phyloP scores from a whole-genome alignment of 2,888 invertebrate genomes.

The Cordylochernes scorpioides region DNA sequence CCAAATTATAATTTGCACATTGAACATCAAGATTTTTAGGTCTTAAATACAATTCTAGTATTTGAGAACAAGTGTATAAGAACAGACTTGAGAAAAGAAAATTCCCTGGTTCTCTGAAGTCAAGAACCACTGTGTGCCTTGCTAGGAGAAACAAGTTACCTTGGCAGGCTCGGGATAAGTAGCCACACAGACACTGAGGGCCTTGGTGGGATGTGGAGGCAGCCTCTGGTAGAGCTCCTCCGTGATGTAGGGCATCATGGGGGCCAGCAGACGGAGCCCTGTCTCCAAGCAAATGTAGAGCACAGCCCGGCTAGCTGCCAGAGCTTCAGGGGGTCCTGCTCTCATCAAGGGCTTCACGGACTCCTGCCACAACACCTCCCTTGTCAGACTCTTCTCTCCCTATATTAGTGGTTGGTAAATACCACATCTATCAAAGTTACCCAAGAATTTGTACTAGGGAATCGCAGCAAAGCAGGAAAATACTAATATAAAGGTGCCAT shows the following conservation, averaged over 20 bases:
- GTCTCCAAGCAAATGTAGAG: constrained; percentile 56
- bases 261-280: constrained; percentile 60
- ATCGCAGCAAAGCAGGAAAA: too few species aligned
- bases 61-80: not conserved
- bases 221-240: constrained; percentile 84
- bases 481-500: too few species aligned
- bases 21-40: not conserved
- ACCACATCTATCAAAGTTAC: too few species aligned
- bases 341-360: too few species aligned
- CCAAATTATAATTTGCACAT: too few species aligned
- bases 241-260: constrained; percentile 90
- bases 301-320: too few species aligned
- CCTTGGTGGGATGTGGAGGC: constrained; percentile 28
- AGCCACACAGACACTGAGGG: constrained; percentile 56
- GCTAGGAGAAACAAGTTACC: constrained; percentile 14
- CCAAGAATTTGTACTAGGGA: too few species aligned
- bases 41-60: not conserved
- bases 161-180: constrained; percentile 40
- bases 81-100: constrained; percentile 1
- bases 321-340: too few species aligned
- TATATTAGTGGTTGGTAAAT: too few species aligned
- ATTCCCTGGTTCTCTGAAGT: not conserved
- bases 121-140: constrained; percentile 5
- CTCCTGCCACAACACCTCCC: too few species aligned
- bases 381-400: too few species aligned